These are phyloP conservation scores for Anolis apletophallus DNA, from an alignment of 2,797 vertebrate genomes.

Conservation along the genomic window DNA sequence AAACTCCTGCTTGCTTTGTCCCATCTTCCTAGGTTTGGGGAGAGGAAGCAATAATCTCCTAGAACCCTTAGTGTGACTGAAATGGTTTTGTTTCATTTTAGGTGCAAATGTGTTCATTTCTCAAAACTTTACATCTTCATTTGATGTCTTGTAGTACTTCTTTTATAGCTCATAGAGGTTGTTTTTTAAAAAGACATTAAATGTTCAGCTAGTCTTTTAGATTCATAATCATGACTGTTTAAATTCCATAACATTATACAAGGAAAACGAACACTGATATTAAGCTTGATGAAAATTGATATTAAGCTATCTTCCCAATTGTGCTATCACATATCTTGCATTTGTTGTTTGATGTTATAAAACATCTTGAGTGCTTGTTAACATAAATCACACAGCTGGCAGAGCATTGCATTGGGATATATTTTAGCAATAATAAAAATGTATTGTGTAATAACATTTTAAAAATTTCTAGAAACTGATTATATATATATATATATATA, in stretches of 20 bases:
- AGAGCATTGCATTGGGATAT: neutral
- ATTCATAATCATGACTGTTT: neutral
- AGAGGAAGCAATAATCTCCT: neutral
- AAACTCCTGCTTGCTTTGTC: neutral
- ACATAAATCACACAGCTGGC: conserved; percentile 1
- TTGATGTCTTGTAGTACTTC: neutral
- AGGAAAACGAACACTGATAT: neutral
- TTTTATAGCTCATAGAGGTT: neutral
- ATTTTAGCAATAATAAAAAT: conserved; percentile 7
- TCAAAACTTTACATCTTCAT: neutral
- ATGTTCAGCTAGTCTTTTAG: neutral
- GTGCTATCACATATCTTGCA: neutral
- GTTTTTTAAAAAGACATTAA: neutral
- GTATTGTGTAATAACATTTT: neutral
- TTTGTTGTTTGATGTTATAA: neutral
- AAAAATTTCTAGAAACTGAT: conserved; percentile 31
- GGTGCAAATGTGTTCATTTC: neutral
- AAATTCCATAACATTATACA: neutral
- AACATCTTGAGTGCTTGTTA: neutral
- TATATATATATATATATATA: too few species aligned
- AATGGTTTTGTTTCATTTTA: neutral
- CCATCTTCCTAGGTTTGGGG: neutral
- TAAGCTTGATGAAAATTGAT: neutral
- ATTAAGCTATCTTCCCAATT: neutral
- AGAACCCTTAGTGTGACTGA: neutral